Evolutionary conservation across 2,113 vertebrate genomes (phyloP).

Genomic region (Solenodon paradoxus): DNA sequence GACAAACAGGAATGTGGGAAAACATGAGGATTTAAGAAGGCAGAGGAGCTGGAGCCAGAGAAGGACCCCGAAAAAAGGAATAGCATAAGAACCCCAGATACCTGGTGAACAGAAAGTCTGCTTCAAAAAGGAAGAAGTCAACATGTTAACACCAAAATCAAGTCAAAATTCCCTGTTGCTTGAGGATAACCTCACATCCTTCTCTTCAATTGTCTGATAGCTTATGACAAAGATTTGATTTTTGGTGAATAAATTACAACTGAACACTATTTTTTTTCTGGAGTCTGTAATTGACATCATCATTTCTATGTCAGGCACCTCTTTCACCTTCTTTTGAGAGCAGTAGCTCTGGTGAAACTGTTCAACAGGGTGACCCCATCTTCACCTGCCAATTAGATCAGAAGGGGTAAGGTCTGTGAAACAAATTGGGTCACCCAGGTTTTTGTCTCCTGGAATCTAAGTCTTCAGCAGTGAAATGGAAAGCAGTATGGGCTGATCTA

Average conservation of each 20-base stretch:
- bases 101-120: not conserved
- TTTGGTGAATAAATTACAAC: not conserved
- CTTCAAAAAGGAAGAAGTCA: not conserved
- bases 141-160: not conserved
- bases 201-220: not conserved
- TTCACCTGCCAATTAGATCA: not conserved
- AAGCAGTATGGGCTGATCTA: not conserved
- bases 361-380: not conserved
- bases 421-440: not conserved
- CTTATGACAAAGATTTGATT: not conserved
- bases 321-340: not conserved
- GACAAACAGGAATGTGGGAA: not conserved
- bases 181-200: not conserved
- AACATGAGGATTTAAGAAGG: not conserved
- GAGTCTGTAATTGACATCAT: not conserved
- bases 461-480: not conserved
- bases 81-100: not conserved
- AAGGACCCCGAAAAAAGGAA: not conserved
- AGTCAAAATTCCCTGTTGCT: not conserved
- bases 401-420: not conserved
- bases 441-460: not conserved
- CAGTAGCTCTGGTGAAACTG: not conserved
- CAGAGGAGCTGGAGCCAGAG: not conserved
- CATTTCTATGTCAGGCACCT: not conserved
- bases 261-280: not conserved